Conservation (phyloP, 1,140 invertebrate species). For the Caenorhabditis tropicalis region DNA sequence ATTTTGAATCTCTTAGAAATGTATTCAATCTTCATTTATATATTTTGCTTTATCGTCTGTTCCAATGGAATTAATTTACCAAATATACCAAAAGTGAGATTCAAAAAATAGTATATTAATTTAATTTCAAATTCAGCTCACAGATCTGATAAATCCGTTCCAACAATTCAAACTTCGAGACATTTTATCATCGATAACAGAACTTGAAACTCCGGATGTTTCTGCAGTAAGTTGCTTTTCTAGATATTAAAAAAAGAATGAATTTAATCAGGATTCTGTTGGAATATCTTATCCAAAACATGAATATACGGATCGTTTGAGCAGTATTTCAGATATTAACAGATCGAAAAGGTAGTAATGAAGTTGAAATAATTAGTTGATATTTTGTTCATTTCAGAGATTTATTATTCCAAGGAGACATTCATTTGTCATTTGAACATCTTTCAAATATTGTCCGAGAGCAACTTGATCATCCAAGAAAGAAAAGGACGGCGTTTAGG, state of each 20-base stretch:
- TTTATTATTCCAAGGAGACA: conserved; percentile 39
- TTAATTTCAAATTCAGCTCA: neutral
- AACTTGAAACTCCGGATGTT: conserved; percentile 5
- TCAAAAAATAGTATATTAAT: neutral
- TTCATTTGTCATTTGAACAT: conserved; percentile 15
- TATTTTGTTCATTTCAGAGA: neutral
- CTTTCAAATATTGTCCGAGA: conserved; percentile 17
- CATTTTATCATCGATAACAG: neutral
- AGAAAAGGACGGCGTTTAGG: neutral
- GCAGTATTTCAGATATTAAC: conserved; percentile 29
- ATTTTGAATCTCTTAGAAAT: too few relatives aligned
- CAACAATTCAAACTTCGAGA: conserved; percentile 18
- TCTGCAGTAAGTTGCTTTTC: neutral
- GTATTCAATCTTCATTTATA: neutral
- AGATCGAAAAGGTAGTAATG: neutral
- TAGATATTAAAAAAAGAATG: too few relatives aligned
- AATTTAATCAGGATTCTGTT: neutral
- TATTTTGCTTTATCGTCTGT: neutral
- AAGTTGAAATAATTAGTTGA: neutral
- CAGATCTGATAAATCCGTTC: conserved; percentile 6
- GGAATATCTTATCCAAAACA: conserved; percentile 10
- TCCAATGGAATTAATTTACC: neutral
- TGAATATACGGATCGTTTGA: conserved; percentile 3
- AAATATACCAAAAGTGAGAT: conserved; percentile 1
- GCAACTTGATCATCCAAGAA: conserved; percentile 18